Conservation (phyloP, 2,113 vertebrate genomes). For the Monopterus albus region DNA sequence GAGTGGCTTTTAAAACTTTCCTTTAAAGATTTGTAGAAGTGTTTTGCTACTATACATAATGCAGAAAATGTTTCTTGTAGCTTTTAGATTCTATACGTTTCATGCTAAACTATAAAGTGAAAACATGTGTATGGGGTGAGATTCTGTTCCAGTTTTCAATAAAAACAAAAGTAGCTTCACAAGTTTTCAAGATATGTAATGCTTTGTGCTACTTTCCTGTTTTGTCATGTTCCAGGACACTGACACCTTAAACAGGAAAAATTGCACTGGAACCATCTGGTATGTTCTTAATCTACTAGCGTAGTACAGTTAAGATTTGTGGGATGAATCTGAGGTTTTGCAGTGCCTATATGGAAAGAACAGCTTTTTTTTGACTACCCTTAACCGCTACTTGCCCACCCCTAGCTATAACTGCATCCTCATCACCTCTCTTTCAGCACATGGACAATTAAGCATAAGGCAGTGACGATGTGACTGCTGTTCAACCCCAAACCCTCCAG, state of each 20-base stretch:
- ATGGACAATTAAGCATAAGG: constrained; percentile 52
- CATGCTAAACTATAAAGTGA: no score
- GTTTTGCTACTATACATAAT: no score
- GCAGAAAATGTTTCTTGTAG: no score
- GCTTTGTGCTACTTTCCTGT: neutral
- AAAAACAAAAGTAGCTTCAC: no score
- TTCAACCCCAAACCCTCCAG: constrained; percentile 53
- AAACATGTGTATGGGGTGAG: no score
- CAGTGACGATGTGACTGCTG: constrained; percentile 54
- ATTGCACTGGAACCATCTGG: neutral
- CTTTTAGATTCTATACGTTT: no score
- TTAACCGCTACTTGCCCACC: no score
- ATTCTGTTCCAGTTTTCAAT: no score
- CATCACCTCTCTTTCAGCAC: constrained; percentile 37
- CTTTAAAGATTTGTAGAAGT: no score
- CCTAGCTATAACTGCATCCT: constrained; percentile 3
- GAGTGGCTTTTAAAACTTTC: no score
- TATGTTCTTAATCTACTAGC: neutral
- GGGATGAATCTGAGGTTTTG: neutral
- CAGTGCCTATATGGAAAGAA: neutral
- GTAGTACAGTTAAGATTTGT: neutral
- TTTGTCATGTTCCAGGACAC: neutral
- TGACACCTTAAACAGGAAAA: neutral
- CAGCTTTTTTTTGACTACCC: neutral
- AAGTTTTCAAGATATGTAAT: neutral